Conservation (phyloP, 2,113 vertebrate species). For the Myanophis thanlyinensis region DNA sequence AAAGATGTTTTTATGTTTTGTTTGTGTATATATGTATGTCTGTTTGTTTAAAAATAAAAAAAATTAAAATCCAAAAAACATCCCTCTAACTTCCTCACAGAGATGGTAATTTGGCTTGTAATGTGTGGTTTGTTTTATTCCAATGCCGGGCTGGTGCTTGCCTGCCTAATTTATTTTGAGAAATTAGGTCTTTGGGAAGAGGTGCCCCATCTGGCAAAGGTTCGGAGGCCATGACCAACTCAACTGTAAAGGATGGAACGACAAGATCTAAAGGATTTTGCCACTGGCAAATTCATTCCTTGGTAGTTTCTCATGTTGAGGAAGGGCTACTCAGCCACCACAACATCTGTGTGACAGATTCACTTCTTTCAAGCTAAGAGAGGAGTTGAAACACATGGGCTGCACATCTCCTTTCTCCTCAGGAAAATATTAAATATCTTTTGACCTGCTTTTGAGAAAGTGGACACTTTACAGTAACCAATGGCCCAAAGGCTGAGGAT, state of each 20-base stretch:
- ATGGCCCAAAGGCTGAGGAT: not conserved
- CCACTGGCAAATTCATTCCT: conserved; percentile 1
- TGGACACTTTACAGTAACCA: not conserved
- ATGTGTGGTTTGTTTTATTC: not conserved
- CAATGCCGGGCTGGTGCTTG: not conserved
- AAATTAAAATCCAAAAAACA: too few relatives aligned
- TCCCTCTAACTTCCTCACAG: not conserved
- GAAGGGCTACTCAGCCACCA: conserved; percentile 1
- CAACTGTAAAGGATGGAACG: not conserved
- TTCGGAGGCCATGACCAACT: not conserved
- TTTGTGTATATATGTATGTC: too few relatives aligned
- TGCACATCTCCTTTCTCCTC: conserved; percentile 19
- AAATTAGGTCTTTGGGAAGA: not conserved
- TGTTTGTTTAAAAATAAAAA: too few relatives aligned
- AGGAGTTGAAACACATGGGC: conserved; percentile 15
- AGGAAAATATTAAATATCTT: conserved; percentile 12
- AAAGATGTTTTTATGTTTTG: too few relatives aligned
- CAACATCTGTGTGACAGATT: conserved; percentile 49
- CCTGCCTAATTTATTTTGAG: not conserved
- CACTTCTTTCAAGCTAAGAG: not conserved
- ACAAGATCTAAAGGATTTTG: not conserved
- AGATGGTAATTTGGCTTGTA: not conserved
- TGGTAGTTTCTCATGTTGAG: not conserved
- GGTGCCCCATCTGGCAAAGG: conserved; percentile 1
- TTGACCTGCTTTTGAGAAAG: conserved; percentile 17